Base-by-base conservation (phyloP, 1,140 invertebrate species). In the Neuroterus valhalla region DNA sequence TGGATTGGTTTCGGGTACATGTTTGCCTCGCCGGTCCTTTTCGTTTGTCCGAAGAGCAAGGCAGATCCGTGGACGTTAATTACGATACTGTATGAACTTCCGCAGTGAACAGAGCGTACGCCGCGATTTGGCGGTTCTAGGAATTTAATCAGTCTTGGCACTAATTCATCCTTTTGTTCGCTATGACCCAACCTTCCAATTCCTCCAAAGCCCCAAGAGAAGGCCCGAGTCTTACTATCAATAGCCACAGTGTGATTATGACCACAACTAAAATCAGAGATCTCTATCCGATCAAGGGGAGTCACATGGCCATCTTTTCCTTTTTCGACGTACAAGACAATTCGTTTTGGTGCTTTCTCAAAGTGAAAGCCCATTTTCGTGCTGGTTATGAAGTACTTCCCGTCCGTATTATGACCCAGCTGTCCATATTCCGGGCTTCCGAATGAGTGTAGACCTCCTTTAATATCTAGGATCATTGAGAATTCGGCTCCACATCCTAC, bases 1-100 rank as follows among this genome's bases (percentile, higher is more conserved):
- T 96, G 96, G 2, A 98, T 94, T 5, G 96, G 96, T 88, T 98
- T 98, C 0, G 97, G 97, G 87, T 98, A 98, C 97, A 98, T 98
- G 80, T 97, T 97, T 1, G 97, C 97, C 86, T 98, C 97, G 0
- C 97, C 97, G 2, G 96, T 95, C 38, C 96, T 93, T 86, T 98
- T 98, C 0, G 95, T 96, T 87, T 97, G 96, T 0, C 97, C 97
- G 91, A 97, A 98, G 83, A 98, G 92, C 85, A 94, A 96, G 3
- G 97, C 88, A 73, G 87, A 87, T 91, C 96, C 96, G 77, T 93
- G 91, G 78, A 97, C 94, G 85, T 95, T 96, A 17, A 97, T 91
- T 42, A 94, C 95, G 68, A 98, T 91, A 79, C 94, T 96, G 87
- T 94, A 98, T 1, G 95, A 94, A n/a, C 95, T 94, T 1, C 96